phyloP scores from a whole-genome alignment of 2,797 vertebrate species.

The Pseudochirops cupreus region DNA sequence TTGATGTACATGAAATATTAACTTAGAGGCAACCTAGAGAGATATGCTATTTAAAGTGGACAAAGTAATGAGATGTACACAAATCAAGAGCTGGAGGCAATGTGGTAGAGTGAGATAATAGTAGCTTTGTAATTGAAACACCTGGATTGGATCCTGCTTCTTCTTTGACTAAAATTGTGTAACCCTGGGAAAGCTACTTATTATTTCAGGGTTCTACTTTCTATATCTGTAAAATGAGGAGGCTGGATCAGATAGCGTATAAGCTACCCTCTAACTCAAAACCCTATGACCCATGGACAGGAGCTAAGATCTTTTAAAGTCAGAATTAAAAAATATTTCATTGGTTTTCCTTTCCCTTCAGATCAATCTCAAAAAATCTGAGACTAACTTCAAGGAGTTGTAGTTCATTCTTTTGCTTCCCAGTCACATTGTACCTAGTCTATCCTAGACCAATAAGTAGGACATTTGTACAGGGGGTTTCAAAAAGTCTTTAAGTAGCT shows the following conservation, averaged over 20 bases:
- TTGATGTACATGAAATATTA: background rate
- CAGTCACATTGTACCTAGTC: background rate
- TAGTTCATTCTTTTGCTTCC: background rate
- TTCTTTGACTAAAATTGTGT: background rate
- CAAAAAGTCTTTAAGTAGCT: slow-evolving; percentile 1
- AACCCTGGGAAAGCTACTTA: background rate
- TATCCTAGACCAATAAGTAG: background rate
- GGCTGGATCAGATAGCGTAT: background rate
- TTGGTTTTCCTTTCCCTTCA: slow-evolving; percentile 40
- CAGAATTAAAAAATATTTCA: background rate
- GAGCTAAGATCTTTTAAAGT: background rate
- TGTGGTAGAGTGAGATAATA: background rate
- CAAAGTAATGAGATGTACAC: background rate
- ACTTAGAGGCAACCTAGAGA: slow-evolving; percentile 8
- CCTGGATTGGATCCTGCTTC: background rate
- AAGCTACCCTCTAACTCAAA: background rate
- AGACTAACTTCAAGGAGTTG: background rate
- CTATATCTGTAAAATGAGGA: slow-evolving; percentile 35
- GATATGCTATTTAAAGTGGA: slow-evolving; percentile 39
- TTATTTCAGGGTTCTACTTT: background rate
- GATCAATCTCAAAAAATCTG: background rate
- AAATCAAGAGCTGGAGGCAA: background rate
- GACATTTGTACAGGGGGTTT: background rate
- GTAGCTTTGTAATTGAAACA: background rate
- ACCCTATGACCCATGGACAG: background rate